Percentiles rank a stretch among this genome's conserved stretches.
Evolutionary conservation across 2,888 invertebrate species (phyloP).

Genomic region (Drosophila mettleri): DNA sequence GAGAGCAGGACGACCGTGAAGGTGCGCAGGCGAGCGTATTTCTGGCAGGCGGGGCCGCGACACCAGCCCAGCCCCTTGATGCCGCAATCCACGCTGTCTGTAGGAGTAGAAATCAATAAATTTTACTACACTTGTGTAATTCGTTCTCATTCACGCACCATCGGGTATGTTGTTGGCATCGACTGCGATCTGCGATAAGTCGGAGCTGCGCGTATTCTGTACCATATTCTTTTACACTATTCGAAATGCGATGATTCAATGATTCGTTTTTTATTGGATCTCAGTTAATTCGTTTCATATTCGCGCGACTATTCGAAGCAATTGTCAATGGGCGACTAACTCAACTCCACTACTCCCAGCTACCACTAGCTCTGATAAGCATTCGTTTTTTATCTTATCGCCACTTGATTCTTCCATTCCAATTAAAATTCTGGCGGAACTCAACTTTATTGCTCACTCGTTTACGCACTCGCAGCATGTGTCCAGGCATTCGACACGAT

Average conservation of each 20-base stretch:
- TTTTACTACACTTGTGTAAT: no score
- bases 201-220: conserved; percentile 68
- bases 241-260: conserved; percentile 30
- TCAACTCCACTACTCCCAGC: neutral
- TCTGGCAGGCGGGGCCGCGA: conserved; percentile 84
- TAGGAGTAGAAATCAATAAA: no score
- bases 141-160: conserved; percentile 52
- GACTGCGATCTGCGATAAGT: conserved; percentile 76
- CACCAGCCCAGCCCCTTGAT: conserved; percentile 85
- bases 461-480: conserved; percentile 24
- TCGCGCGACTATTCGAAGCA: conserved; percentile 68
- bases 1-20: conserved; percentile 85
- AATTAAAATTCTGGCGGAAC: conserved; percentile 12
- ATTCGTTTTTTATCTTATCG: conserved; percentile 60
- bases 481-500: neutral
- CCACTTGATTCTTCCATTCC: conserved; percentile 13
- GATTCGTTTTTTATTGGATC: conserved; percentile 1
- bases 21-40: conserved; percentile 85
- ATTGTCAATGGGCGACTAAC: conserved; percentile 48
- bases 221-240: conserved; percentile 54
- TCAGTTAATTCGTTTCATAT: conserved; percentile 53
- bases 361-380: conserved; percentile 46
- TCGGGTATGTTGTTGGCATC: conserved; percentile 79
- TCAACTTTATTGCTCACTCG: conserved; percentile 38
- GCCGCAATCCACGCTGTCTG: conserved; percentile 86